Evolutionary conservation across 2,888 invertebrate species (phyloP).

Genomic region (Lithophane socia): DNA sequence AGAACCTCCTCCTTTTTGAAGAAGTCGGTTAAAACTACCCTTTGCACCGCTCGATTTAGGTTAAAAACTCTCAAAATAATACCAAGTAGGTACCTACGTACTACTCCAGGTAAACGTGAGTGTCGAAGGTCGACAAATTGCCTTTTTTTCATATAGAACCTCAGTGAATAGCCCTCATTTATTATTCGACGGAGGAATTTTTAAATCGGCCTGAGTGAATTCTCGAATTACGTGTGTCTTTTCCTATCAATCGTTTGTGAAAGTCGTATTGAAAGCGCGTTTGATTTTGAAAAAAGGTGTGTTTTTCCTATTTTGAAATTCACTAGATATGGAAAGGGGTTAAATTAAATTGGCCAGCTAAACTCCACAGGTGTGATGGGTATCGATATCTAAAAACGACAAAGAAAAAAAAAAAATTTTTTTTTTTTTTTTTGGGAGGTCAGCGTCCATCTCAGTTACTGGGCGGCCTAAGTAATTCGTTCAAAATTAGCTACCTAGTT

Average conservation of each 20-base stretch:
- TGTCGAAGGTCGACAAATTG: constrained; percentile 55
- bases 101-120: constrained; percentile 11
- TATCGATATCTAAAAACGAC: no score
- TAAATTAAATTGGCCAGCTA: no score
- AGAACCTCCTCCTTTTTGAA: no score
- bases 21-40: neutral
- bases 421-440: no score
- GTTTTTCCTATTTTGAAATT: neutral
- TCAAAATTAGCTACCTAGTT: neutral
- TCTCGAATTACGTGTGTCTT: constrained; percentile 45
- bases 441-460: neutral
- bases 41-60: neutral
- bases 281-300: neutral
- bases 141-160: constrained; percentile 51
- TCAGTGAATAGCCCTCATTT: constrained; percentile 57
- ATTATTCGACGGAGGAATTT: constrained; percentile 61
- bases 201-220: constrained; percentile 57
- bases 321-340: neutral
- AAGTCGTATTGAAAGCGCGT: neutral
- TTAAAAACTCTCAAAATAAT: neutral
- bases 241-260: constrained; percentile 46
- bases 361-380: no score
- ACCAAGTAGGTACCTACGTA: neutral
- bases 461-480: neutral
- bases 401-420: no score